These are phyloP conservation scores for Lamellibrachia luymesi DNA, from an alignment of 1,140 invertebrate genomes.

Conservation along the genomic window DNA sequence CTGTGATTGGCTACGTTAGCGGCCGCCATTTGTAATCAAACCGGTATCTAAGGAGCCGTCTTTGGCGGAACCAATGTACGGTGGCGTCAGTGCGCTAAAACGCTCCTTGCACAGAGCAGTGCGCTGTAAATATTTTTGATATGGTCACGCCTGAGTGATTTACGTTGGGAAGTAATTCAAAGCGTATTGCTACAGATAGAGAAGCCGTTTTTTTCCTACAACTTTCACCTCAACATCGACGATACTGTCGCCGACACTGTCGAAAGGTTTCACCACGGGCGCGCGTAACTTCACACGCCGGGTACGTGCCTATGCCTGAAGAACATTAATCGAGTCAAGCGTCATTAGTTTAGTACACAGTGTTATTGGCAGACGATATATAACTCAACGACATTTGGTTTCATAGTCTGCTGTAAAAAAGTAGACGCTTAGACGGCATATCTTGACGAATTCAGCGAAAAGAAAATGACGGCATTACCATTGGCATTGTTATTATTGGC, in stretches of 20 bases:
- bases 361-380: no score
- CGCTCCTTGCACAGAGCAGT: not conserved
- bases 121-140: not conserved
- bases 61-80: not conserved
- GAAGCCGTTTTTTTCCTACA: not conserved
- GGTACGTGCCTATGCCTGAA: not conserved
- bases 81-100: not conserved
- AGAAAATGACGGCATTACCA: not conserved
- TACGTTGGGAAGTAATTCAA: not conserved
- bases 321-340: not conserved
- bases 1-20: not conserved
- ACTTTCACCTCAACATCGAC: not conserved
- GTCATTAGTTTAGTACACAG: no score
- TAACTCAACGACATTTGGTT: no score
- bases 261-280: not conserved
- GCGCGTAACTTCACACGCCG: not conserved
- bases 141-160: not conserved
- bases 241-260: not conserved
- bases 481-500: not conserved
- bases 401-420: no score
- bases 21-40: constrained; percentile 4
- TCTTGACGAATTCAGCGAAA: not conserved
- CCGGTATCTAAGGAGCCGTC: not conserved
- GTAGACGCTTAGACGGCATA: no score
- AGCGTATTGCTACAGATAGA: not conserved